Base-by-base conservation (phyloP, 2,113 vertebrate genomes). In the Megaleporinus macrocephalus region DNA sequence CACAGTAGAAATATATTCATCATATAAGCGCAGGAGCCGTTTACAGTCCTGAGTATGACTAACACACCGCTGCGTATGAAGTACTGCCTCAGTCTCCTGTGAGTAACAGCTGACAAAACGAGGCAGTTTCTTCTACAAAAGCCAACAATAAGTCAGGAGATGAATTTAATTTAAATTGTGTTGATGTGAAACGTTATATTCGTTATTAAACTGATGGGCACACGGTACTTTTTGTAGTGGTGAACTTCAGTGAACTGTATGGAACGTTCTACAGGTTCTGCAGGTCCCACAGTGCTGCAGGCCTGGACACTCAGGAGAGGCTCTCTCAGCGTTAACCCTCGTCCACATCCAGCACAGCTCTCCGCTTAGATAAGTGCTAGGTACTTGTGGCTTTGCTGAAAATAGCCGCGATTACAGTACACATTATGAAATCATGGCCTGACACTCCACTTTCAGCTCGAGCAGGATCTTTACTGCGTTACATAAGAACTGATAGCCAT, bases 401-500 rank as follows among this genome's bases (percentile, higher is more conserved):
- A 75, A 81, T 75, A 81, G 74, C 53, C 12, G 29, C 61, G 47
- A 47, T 36, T 27, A 29, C 41, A 44, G 66, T 22, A 41, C 72
- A 27, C 49, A 83, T 83, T 84, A 80, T 63, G 69, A 77, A 77
- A 78, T 61, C 68, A 73, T 72, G 53, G 71, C 49, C 30, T 24
- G 4, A 15, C 73, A 29, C 77, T 78, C 53, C 73, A 51, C 77
- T 78, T 55, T 55, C 22, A 51, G 57, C 49, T 68, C 49, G 22
- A 57, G 18, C 30, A 53, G 61, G 33, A 49, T 12, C 69, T 27
- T 78, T 55, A 78, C 68, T 55, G 29, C 27, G 63, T 81, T 81
- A 75, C 71, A 68, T 69, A 81, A 81, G 62, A 75, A 55, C 65
- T 44, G 71, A 75, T 36, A 11, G 62, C 63, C 29, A 73, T 18